These are phyloP conservation scores for Aporophyla lueneburgensis DNA, from an alignment of 2,888 invertebrate species.

Conservation along the genomic window DNA sequence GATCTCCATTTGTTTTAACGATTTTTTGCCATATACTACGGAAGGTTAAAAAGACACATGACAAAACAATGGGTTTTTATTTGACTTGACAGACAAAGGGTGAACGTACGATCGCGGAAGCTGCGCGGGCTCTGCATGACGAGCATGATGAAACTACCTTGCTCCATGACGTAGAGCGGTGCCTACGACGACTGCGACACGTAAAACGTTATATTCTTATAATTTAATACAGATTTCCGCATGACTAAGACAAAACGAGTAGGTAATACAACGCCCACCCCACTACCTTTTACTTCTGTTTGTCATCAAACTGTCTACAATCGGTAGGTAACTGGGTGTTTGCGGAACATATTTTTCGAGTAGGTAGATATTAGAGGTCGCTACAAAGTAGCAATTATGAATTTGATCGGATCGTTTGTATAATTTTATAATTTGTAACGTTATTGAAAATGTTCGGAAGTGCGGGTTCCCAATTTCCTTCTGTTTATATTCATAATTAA, in stretches of 20 bases:
- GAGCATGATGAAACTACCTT: conserved; percentile 81
- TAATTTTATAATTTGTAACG: conserved; percentile 28
- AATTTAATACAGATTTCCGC: conserved; percentile 69
- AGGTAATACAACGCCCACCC: conserved; percentile 59
- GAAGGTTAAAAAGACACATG: conserved; percentile 25
- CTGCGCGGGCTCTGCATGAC: conserved; percentile 76
- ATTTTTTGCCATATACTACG: conserved; percentile 11
- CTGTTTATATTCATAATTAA: conserved; percentile 15
- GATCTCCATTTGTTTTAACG: conserved; percentile 17
- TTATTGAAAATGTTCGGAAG: conserved; percentile 42
- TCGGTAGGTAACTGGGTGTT: conserved; percentile 66
- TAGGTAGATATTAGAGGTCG: conserved; percentile 72
- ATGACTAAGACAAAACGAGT: conserved; percentile 52
- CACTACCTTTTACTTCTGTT: conserved; percentile 59
- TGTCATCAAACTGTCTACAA: conserved; percentile 64
- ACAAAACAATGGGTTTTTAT: conserved; percentile 63
- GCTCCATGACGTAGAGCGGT: conserved; percentile 75
- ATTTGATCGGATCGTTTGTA: conserved; percentile 40
- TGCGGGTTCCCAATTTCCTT: conserved; percentile 6
- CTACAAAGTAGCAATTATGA: conserved; percentile 58
- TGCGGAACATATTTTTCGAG: conserved; percentile 76
- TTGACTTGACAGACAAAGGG: conserved; percentile 76
- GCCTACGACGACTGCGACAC: conserved; percentile 44
- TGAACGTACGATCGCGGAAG: conserved; percentile 88
- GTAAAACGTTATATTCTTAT: conserved; percentile 59